A percentile compares a stretch with the other conserved stretches of the same genome.
Conservation (phyloP, 1,140 invertebrate species). For the Atta cephalotes region DNA sequence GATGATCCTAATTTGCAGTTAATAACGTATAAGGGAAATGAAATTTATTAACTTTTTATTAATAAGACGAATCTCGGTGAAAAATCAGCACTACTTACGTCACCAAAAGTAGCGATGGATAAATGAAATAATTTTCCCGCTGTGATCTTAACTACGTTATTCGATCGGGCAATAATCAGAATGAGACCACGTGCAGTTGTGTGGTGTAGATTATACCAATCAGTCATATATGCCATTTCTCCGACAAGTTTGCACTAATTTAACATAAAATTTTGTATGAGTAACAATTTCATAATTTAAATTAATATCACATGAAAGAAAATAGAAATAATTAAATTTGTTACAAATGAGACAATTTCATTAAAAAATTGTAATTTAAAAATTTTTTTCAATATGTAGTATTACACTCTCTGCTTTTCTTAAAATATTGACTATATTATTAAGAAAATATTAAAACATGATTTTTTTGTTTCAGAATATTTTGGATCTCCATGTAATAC, state of each 20-base stretch:
- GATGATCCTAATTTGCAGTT: too few species aligned
- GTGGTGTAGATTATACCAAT: constrained; percentile 34
- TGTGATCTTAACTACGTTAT: constrained; percentile 31
- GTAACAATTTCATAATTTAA: neutral
- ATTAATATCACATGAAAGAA: neutral
- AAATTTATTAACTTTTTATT: too few species aligned
- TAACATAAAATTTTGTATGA: neutral
- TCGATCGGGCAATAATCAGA: constrained; percentile 63
- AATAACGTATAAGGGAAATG: too few species aligned
- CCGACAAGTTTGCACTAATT: constrained; percentile 70
- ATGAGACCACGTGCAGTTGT: constrained; percentile 46
- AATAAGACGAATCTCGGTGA: too few species aligned
- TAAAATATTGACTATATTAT: too few species aligned
- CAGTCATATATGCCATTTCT: constrained; percentile 59
- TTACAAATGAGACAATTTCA: neutral
- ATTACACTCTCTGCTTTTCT: too few species aligned
- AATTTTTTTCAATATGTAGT: too few species aligned
- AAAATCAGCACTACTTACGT: constrained; percentile 35
- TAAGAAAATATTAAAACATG: too few species aligned
- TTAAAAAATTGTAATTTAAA: neutral
- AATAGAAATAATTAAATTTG: neutral
- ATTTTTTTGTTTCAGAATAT: too few species aligned
- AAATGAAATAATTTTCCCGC: constrained; percentile 56
- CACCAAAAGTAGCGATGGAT: constrained; percentile 56
- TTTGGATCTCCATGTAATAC: constrained; percentile 32